Evolutionary conservation across 2,888 invertebrate genomes (phyloP), one percentile per base, ranked within the genome.

Genomic region (Drosophila setosimentum): DNA sequence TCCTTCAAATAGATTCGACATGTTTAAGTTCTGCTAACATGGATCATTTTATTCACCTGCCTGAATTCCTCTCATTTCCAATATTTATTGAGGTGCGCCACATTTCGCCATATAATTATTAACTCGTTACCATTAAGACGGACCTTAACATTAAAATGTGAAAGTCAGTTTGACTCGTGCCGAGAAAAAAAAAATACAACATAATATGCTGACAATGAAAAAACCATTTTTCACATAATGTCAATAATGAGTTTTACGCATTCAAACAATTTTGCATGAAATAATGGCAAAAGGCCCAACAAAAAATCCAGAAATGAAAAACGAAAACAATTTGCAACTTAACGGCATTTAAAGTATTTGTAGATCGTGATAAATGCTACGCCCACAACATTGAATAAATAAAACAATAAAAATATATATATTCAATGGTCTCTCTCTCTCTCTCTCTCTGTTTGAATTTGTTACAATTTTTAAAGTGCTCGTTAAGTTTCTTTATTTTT

Each of bases 311-410:
- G 48, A 35, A 27, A 37, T n/a, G 29, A 37, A 49, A 53, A 58
- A 49, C 66, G 62, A 72, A 60, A 57, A 63, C 67, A 70, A 73
- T 79, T 80, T 66, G 64, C 77, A 82, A 81, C 69, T 82, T 71
- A 57, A 78, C 71, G 76, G 73, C 71, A 74, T 80, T 78, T 68
- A 73, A 76, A 79, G 71, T 76, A 80, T 83, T 83, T 84, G 82
- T 67, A 60, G 82, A 72, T 88, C 84, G 87, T 88, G 85, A 82
- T 86, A 78, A 70, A 73, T 60, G 85, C 69, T 86, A 88, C 85
- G 89, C 85, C 89, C 85, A 88, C 89, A 11, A 58, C 29, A 53
- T 71, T 70, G 50, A 73, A 66, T 69, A 65, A 83, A 81, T 76
- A 76, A 68, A 68, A 64, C 68, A 76, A 79, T 74, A 78, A 69